Base-by-base conservation (phyloP, 2,113 vertebrate genomes). In the Trochalopteron elliotii region DNA sequence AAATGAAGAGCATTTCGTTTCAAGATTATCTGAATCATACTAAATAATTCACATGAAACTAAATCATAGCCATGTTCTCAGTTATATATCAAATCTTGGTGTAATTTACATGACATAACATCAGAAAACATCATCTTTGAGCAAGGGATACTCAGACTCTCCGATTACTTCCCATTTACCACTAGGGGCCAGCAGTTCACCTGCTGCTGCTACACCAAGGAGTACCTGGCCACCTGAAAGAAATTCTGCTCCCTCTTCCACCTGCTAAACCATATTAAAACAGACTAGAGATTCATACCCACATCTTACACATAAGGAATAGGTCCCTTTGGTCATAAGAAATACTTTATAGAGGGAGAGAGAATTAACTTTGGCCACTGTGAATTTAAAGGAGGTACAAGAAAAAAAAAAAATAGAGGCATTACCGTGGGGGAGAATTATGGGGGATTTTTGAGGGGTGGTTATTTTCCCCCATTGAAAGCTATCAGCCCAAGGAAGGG, bases 111-210 rank as follows among this genome's bases (percentile, higher is more conserved):
- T 5, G 15, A 70, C 50, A 12, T 15, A 65, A 65, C 8, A 59
- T 31, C 42, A 52, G 25, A 68, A 95, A 33, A 50, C 25, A 53
- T 1, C 0, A 1, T 5, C 28, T 37, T 50, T 15, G n/a, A 77
- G 30, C 61, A 63, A 22, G 45, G 17, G 44, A 20, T 2, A 28
- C 12, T 55, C 56, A 4, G 22, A 8, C 22, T 42, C 42, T 52
- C 63, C 23, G 56, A 28, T n/a, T 44, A 35, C 5, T 69, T 7
- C 19, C 30, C 42, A 27, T 28, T 71, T 72, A 81, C 94, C 94
- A 70, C 93, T 96, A 96, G 93, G 60, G 95, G 96, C 92, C 92
- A 94, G 85, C 82, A 94, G 77, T 42, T 95, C 69, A 56, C 65
- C 83, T 91, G 49, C 77, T 72, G 77, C 70, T 35, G 60, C 49